A percentile compares a stretch with the other conserved stretches of the same genome.
Conservation (phyloP, 2,888 invertebrate species). For the Odontothrips loti region DNA sequence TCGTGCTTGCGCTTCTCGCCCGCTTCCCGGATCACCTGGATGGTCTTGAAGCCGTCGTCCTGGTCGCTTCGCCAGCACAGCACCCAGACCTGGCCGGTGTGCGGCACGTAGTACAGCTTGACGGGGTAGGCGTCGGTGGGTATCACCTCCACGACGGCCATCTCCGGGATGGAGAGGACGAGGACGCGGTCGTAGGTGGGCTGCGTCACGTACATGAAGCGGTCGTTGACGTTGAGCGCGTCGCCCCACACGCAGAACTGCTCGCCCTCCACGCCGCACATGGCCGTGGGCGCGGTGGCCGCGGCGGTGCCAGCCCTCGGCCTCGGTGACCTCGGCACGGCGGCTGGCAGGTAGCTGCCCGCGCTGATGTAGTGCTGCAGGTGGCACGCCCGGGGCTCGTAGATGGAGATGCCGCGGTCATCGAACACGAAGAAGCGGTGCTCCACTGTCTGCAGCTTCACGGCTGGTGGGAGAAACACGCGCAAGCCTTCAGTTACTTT, state of each 20-base stretch:
- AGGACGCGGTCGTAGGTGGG: conserved; percentile 65
- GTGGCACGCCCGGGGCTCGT: conserved; percentile 66
- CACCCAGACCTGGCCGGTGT: conserved; percentile 71
- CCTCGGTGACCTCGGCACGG: conserved; percentile 55
- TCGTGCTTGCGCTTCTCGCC: conserved; percentile 67
- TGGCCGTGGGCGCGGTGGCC: conserved; percentile 46
- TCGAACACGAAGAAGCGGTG: conserved; percentile 66
- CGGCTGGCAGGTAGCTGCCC: conserved; percentile 49
- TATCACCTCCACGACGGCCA: conserved; percentile 67
- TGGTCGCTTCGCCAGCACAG: conserved; percentile 61
- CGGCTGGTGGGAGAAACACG: neutral
- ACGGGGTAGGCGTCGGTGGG: conserved; percentile 68
- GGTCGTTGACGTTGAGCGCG: conserved; percentile 64
- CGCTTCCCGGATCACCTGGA: conserved; percentile 68
- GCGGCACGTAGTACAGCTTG: conserved; percentile 63
- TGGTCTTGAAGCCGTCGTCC: conserved; percentile 60
- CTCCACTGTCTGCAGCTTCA: conserved; percentile 30
- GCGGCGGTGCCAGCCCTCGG: conserved; percentile 50
- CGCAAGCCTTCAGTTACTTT: neutral
- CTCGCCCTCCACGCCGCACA: conserved; percentile 64
- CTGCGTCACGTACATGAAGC: conserved; percentile 69
- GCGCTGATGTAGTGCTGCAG: conserved; percentile 66
- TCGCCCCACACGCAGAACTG: conserved; percentile 66
- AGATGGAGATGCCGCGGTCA: conserved; percentile 68
- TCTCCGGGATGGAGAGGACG: conserved; percentile 66